Conservation (phyloP, 2,888 invertebrate genomes). For the Meloe dianella region DNA sequence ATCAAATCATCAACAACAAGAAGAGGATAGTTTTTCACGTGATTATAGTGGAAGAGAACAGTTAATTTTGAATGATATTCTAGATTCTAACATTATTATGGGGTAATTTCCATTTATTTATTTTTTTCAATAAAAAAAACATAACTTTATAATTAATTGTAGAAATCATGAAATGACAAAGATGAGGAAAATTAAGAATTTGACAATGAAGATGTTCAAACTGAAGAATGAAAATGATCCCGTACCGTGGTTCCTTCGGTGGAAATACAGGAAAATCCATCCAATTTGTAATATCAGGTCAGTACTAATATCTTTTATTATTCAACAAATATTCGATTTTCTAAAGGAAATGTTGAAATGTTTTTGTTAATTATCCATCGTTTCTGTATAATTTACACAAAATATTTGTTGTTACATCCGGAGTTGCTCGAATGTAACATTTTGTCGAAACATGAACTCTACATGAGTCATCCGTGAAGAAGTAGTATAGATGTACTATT, state of each 20-base stretch:
- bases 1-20: neutral
- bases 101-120: neutral
- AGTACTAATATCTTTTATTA: neutral
- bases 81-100: neutral
- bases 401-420: constrained; percentile 2
- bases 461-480: neutral
- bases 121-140: neutral
- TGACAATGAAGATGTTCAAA: neutral
- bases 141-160: neutral
- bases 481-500: no score
- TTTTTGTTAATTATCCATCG: neutral
- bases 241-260: constrained; percentile 10
- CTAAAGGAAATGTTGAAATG: constrained; percentile 4
- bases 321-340: neutral
- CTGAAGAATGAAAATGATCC: neutral
- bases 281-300: constrained; percentile 5
- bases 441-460: neutral
- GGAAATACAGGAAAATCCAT: constrained; percentile 13
- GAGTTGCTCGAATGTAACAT: neutral
- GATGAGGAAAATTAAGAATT: neutral
- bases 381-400: neutral
- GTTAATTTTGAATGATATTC: neutral
- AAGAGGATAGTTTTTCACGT: neutral
- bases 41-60: neutral
- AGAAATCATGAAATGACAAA: constrained; percentile 3